phyloP scores from a whole-genome alignment of 2,797 vertebrate genomes.

The Sorex maritimensis region DNA sequence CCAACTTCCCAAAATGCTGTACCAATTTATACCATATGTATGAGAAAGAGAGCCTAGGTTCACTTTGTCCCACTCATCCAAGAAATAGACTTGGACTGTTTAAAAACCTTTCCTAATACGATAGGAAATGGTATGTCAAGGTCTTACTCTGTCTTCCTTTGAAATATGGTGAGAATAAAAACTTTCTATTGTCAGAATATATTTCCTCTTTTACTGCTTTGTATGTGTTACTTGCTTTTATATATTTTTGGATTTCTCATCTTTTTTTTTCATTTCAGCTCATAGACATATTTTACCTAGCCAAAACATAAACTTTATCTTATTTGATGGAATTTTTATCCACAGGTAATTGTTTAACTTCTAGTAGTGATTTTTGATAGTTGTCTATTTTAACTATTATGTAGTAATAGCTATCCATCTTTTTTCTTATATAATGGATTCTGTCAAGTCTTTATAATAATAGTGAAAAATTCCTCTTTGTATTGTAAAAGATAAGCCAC shows the following conservation, averaged over 20 bases:
- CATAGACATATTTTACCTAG: background rate
- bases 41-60: background rate
- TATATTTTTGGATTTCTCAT: background rate
- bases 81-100: background rate
- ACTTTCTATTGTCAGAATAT: background rate
- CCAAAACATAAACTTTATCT: conserved; percentile 32
- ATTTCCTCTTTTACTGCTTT: background rate
- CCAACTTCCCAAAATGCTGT: background rate
- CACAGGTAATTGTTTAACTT: conserved; percentile 21
- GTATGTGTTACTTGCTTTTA: conserved; percentile 5
- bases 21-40: background rate
- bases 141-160: conserved; percentile 62
- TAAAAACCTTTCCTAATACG: conserved; percentile 8
- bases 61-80: background rate
- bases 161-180: conserved; percentile 50
- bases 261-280: background rate
- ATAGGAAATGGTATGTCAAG: background rate
- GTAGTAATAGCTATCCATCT: background rate
- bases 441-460: background rate
- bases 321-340: background rate
- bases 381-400: background rate
- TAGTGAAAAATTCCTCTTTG: background rate
- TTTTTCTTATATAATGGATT: background rate
- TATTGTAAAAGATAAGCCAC: background rate
- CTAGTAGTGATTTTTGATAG: conserved; percentile 16